Percentiles rank a stretch among this genome's conserved stretches.
Conservation (phyloP, 1,140 invertebrate genomes). For the Platyscapa corneri region DNA sequence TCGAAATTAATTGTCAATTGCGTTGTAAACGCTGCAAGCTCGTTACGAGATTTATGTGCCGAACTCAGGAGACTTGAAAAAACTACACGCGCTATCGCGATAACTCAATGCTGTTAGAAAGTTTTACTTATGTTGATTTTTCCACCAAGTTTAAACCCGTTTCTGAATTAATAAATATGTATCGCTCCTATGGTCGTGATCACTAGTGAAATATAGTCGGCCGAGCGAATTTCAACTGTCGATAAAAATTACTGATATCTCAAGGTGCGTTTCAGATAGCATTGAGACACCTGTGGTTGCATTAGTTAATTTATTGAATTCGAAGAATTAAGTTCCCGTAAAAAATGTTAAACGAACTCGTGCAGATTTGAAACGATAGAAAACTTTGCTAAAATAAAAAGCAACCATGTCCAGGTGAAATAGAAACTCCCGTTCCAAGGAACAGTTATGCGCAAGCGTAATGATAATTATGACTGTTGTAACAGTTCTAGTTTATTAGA, state of each 20-base stretch:
- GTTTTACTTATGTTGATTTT: not conserved
- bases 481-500: not conserved
- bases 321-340: too few species aligned
- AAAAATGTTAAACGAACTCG: too few species aligned
- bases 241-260: too few species aligned
- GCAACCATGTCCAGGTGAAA: not conserved
- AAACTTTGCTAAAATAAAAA: not conserved
- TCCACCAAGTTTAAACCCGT: not conserved
- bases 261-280: too few species aligned
- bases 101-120: not conserved
- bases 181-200: too few species aligned
- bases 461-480: not conserved
- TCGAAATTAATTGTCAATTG: not conserved
- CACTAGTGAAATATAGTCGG: not conserved
- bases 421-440: not conserved
- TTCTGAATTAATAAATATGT: not conserved
- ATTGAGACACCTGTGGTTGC: too few species aligned
- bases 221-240: not conserved
- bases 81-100: not conserved
- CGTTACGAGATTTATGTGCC: not conserved
- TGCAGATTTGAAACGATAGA: not conserved
- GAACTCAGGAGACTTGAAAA: not conserved
- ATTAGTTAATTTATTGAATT: too few species aligned
- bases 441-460: not conserved
- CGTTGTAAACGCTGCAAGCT: not conserved